These are phyloP conservation scores for Grantiella picta DNA, from an alignment of 2,113 vertebrate genomes.

Conservation along the genomic window DNA sequence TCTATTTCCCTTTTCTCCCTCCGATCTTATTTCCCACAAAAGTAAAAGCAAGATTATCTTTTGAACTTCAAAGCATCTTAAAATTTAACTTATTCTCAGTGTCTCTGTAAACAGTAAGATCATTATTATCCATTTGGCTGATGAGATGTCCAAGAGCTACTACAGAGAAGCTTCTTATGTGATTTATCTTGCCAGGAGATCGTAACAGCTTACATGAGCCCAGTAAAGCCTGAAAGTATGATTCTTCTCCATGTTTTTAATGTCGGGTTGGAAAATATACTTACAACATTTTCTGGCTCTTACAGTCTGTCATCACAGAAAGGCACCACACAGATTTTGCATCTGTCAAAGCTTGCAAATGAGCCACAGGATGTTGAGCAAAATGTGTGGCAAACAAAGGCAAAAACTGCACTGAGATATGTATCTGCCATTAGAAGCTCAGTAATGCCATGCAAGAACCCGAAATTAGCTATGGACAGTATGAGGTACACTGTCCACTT, in stretches of 20 bases:
- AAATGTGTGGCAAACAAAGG: background rate
- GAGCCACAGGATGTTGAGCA: background rate
- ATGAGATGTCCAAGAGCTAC: background rate
- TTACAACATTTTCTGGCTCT: slow-evolving; percentile 11
- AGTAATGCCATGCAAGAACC: background rate
- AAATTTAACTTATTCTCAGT: background rate
- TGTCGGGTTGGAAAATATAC: background rate
- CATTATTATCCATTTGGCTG: slow-evolving; percentile 14
- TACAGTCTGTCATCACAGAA: slow-evolving; percentile 1
- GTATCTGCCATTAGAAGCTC: background rate
- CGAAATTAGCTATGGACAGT: background rate
- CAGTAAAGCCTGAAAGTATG: background rate
- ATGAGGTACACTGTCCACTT: background rate
- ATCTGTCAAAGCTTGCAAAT: slow-evolving; percentile 29
- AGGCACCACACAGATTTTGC: background rate
- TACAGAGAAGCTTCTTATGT: background rate
- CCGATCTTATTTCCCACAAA: background rate
- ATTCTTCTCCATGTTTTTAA: slow-evolving; percentile 4
- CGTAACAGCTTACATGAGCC: background rate
- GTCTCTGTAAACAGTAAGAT: background rate
- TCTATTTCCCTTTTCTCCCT: background rate
- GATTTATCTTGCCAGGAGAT: background rate
- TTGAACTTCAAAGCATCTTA: background rate
- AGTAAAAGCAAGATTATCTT: background rate
- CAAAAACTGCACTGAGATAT: background rate